Percentiles rank a stretch among this genome's conserved stretches.
phyloP scores from a whole-genome alignment of 2,797 vertebrate species.

The Lutjanus argentimaculatus region DNA sequence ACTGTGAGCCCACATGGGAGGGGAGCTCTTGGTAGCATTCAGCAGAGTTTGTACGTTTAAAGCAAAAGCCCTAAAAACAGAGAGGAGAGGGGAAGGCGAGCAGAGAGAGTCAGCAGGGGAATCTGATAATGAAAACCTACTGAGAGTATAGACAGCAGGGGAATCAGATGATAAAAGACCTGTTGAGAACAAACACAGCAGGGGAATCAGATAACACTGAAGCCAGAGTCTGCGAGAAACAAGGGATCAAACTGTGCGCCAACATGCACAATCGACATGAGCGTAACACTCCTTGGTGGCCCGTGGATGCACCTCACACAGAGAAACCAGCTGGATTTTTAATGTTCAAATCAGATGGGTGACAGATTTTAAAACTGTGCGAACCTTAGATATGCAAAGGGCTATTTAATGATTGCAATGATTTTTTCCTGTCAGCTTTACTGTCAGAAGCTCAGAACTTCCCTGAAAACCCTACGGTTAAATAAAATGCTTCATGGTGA shows the following conservation, averaged over 20 bases:
- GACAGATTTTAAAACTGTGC: constrained; percentile 6
- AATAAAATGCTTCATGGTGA: neutral
- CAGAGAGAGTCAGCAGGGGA: constrained; percentile 47
- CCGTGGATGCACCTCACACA: constrained; percentile 34
- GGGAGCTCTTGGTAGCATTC: constrained; percentile 43
- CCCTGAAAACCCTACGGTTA: neutral
- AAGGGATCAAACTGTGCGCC: constrained; percentile 17
- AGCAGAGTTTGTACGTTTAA: constrained; percentile 36
- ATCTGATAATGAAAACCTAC: constrained; percentile 61
- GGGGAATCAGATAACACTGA: constrained; percentile 54
- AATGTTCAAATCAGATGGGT: constrained; percentile 20
- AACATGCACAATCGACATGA: constrained; percentile 17
- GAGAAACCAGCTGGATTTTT: constrained; percentile 35
- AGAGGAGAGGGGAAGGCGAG: constrained; percentile 28
- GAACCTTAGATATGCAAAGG: neutral
- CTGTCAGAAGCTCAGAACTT: neutral
- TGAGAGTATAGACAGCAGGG: constrained; percentile 51
- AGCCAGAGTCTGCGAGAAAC: constrained; percentile 10
- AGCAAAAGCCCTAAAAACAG: constrained; percentile 48
- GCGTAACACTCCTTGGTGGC: constrained; percentile 31
- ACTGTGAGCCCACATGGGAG: constrained; percentile 52
- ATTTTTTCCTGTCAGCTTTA: neutral
- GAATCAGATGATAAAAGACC: constrained; percentile 40
- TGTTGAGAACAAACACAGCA: constrained; percentile 45
- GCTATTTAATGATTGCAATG: neutral